Conservation (phyloP, 2,888 invertebrate species). For the Microctonus hyperodae region DNA sequence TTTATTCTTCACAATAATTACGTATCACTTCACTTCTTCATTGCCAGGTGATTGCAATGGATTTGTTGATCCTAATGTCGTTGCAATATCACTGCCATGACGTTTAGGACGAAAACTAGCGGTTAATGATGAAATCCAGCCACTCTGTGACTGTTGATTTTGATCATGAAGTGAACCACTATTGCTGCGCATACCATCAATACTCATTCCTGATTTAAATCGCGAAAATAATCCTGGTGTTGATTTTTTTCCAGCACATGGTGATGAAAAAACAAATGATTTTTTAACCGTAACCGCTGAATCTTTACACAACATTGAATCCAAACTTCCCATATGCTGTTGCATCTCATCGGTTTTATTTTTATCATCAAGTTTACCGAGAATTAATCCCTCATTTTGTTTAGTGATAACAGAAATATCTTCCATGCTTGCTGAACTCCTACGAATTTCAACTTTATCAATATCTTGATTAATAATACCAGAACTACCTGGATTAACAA, state of each 20-base stretch:
- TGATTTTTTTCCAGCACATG: constrained; percentile 53
- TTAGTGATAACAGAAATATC: constrained; percentile 61
- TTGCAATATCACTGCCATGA: constrained; percentile 43
- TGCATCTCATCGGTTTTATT: constrained; percentile 48
- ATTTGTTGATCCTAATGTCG: constrained; percentile 40
- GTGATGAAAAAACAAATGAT: constrained; percentile 45
- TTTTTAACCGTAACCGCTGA: constrained; percentile 47
- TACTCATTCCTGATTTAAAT: constrained; percentile 59
- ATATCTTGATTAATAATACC: constrained; percentile 42
- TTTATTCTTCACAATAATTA: constrained; percentile 46
- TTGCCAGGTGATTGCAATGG: constrained; percentile 53
- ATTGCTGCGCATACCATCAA: constrained; percentile 57
- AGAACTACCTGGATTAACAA: constrained; percentile 51
- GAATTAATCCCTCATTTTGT: constrained; percentile 49
- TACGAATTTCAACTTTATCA: constrained; percentile 56
- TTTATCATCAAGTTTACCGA: constrained; percentile 53
- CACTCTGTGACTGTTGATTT: constrained; percentile 48
- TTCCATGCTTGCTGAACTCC: constrained; percentile 62
- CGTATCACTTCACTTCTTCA: constrained; percentile 59
- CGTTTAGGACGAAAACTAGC: constrained; percentile 59
- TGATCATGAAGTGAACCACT: constrained; percentile 58
- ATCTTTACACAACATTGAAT: constrained; percentile 59
- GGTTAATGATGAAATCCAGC: constrained; percentile 61
- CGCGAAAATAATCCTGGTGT: constrained; percentile 57
- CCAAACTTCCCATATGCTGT: constrained; percentile 57